Evolutionary conservation across 2,113 vertebrate genomes (phyloP).

Genomic region (Calidris pugnax): DNA sequence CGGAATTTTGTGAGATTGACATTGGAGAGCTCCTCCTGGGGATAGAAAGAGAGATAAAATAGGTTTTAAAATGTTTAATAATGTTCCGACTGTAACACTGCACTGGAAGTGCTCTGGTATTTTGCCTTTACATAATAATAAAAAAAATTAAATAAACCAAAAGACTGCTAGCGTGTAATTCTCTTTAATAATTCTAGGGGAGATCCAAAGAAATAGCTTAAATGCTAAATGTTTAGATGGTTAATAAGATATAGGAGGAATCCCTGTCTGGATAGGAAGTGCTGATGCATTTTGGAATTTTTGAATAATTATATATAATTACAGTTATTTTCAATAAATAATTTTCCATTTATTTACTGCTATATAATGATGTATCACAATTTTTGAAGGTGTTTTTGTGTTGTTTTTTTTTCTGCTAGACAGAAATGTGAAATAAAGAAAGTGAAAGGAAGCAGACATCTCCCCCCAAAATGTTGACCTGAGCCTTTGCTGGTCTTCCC

Average conservation of each 20-base stretch:
- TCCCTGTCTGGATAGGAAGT: not conserved
- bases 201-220: not conserved
- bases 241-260: not conserved
- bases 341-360: not conserved
- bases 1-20: conserved; percentile 76
- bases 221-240: not conserved
- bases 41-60: not conserved
- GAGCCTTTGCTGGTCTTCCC: not conserved
- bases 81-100: not conserved
- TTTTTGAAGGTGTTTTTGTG: not conserved
- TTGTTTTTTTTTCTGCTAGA: not conserved
- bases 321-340: not conserved
- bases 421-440: not conserved
- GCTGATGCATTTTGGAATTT: not conserved
- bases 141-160: not conserved
- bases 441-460: not conserved
- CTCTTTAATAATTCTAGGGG: not conserved
- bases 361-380: not conserved
- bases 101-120: not conserved
- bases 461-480: not conserved
- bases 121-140: not conserved
- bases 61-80: not conserved
- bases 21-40: conserved; percentile 81
- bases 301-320: not conserved
- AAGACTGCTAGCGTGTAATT: not conserved